Conservation (phyloP, 2,113 vertebrate genomes). For the Aldabrachelys gigantea region DNA sequence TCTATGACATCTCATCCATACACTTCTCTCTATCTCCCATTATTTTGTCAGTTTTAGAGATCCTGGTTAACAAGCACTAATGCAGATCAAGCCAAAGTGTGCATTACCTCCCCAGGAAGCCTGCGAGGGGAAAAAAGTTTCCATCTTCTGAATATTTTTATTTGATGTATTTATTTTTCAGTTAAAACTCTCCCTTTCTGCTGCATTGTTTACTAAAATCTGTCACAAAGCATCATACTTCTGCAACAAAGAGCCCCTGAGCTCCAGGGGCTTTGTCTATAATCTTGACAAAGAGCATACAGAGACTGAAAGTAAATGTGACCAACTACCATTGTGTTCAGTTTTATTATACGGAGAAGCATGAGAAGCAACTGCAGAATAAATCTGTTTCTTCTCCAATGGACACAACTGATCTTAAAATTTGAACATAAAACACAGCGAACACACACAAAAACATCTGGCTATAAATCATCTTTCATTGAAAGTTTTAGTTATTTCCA, state of each 20-base stretch:
- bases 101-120: not conserved
- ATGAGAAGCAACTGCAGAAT: not conserved
- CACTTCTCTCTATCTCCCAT: not conserved
- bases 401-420: not conserved
- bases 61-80: not conserved
- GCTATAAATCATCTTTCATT: not conserved
- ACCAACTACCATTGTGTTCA: not conserved
- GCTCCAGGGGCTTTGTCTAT: not conserved
- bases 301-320: not conserved
- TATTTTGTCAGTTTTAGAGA: not conserved
- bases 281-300: not conserved
- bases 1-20: not conserved
- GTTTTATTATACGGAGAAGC: not conserved
- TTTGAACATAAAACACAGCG: not conserved
- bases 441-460: not conserved
- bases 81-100: not conserved
- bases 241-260: not conserved
- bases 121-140: not conserved
- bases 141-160: not conserved
- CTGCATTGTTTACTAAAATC: not conserved
- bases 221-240: not conserved
- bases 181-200: not conserved
- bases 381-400: not conserved
- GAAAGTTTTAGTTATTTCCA: not conserved
- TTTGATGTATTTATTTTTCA: not conserved